Base-by-base conservation (phyloP, 1,140 invertebrate species). In the Ceratoteleas bidentatus region DNA sequence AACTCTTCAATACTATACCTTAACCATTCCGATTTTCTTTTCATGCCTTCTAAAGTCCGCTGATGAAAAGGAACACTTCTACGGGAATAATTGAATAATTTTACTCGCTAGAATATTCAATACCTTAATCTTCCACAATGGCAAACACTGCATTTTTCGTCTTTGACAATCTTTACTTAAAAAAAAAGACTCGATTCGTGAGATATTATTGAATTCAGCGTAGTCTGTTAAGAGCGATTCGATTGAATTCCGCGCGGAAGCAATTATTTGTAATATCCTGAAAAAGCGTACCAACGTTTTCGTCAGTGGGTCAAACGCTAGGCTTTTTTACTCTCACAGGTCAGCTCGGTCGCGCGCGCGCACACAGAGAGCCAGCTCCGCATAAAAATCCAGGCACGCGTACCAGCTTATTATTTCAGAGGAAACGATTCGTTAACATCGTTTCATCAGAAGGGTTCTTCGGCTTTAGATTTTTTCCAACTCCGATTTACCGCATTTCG, bases 401-500 rank as follows among this genome's bases (percentile, higher is more conserved):
- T 81, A 75, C 70, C 66, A 52, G 64, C 70, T 75, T 81, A 81
- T 74, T 81, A 81, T 81, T 81, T 81, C 70, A 70, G 65, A 75
- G 78, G 70, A 81, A 81, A 70, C 78, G 78, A 81, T 81, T 81
- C 78, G 78, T 81, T 81, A 81, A 81, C 78, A 70, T 70, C 78
- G 62, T 80, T 74, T 74, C 69, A 69, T 54, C 57, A 43, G 50
- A 45, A 68, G 76, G 68, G 68, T 73, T 72, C 77, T 73, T 66
- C 69, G 53, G 57, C 57, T 80, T 57, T 43, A 40, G 47, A 73
- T 36, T 54, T 78, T 74, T 79, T 79, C 54, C 47, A 61, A 47
- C 32, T 65, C 60, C 45, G 66, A 62, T 77, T 77, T 64, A 70
- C 58, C 52, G 32, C 52, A 65, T 72, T 72, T 78, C 52, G 7